Base-by-base conservation (phyloP, 2,888 invertebrate genomes). In the Axea sp. region DNA sequence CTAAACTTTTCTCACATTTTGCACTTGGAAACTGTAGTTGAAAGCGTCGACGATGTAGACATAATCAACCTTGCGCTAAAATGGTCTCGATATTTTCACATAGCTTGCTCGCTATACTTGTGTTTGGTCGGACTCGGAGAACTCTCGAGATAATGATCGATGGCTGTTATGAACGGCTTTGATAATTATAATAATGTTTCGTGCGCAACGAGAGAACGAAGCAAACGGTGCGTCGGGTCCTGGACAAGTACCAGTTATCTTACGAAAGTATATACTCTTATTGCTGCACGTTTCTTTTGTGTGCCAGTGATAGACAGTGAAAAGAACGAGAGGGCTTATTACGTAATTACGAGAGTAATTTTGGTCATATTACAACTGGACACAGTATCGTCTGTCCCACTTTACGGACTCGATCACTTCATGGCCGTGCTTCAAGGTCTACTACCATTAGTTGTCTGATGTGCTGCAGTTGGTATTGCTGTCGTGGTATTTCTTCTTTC, bases 331-430 rank as follows among this genome's bases (percentile, higher is more conserved):
- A 68, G 78, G 80, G 75, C 84, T 84, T 82, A 85, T 86, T 86
- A 84, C 79, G 81, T 79, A 84, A 84, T 86, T 86, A 86, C 81
- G 67, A 69, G 75, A 77, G 84, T 79, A 81, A 85, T 86, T 86
- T 83, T 73, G 81, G 77, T 73, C 80, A 80, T 80, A 78, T 82
- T 83, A 82, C 77, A 60, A 30, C 74, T 53, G 75, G 75, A 78
- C 76, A 78, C 73, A 78, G 77, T 77, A 77, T 77, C 75, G 78
- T 72, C 67, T 53, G 35, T 59, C 57, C 35, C 43, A 45, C 51
- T 72, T 41, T 43, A 51, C 43, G 22, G 15, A 24, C 59, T 33
- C 39, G 53, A 67, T 57, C 64, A 12, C 68, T 68, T 64, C 62
- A 68, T 62, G 67, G 67, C 33, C 62, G 15, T 7, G 57, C 45